These are phyloP conservation scores for Epinephelus malabaricus DNA, from an alignment of 2,797 vertebrate genomes.

Conservation along the genomic window DNA sequence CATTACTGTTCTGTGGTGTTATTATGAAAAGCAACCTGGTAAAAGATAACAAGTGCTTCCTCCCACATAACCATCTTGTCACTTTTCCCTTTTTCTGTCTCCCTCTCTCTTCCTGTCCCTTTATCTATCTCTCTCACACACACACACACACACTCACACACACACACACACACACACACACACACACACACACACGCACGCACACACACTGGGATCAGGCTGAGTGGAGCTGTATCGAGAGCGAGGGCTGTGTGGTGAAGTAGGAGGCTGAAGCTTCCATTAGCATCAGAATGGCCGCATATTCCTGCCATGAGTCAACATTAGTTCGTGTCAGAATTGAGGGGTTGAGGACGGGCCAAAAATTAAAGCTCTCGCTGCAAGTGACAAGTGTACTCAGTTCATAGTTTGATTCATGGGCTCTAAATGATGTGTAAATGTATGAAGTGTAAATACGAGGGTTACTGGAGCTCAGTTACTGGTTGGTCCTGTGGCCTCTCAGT, in stretches of 20 bases:
- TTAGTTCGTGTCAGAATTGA: slow-evolving; percentile 82
- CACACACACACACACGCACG: slow-evolving; percentile 34
- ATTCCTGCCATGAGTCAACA: slow-evolving; percentile 86
- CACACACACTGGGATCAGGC: slow-evolving; percentile 53
- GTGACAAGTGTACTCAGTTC: slow-evolving; percentile 58
- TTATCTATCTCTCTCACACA: slow-evolving; percentile 34
- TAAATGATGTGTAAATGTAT: slow-evolving; percentile 18
- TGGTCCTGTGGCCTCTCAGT: background rate
- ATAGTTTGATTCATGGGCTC: slow-evolving; percentile 26
- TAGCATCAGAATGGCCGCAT: slow-evolving; percentile 85
- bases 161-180: slow-evolving; percentile 46
- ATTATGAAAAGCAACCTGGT: background rate
- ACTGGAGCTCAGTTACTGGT: background rate
- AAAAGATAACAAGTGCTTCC: slow-evolving; percentile 45
- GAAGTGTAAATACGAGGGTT: slow-evolving; percentile 1
- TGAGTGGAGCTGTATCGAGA: slow-evolving; percentile 74
- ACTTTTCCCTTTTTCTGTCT: slow-evolving; percentile 26
- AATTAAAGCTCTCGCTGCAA: slow-evolving; percentile 51
- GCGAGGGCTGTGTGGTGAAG: slow-evolving; percentile 78
- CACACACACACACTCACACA: background rate
- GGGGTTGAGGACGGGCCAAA: slow-evolving; percentile 70
- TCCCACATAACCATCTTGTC: slow-evolving; percentile 2
- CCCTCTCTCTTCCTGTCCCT: slow-evolving; percentile 35
- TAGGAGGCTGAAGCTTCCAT: slow-evolving; percentile 82
- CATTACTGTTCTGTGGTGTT: background rate